These are phyloP conservation scores for Malthinus flaveolus DNA, from an alignment of 2,888 invertebrate genomes.

Conservation along the genomic window DNA sequence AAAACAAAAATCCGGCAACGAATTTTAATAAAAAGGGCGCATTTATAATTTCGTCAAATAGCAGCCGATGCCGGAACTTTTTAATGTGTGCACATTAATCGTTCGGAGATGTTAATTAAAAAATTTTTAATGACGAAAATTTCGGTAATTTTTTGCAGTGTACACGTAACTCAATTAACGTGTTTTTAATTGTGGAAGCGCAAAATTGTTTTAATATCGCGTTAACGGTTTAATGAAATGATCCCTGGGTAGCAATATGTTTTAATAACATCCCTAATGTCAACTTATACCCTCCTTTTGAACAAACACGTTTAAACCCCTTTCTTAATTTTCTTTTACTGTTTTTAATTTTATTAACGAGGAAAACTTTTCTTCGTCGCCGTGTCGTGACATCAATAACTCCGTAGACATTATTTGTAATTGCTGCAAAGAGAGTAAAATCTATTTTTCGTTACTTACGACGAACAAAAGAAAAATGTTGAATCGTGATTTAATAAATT, in stretches of 20 bases:
- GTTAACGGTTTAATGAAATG: constrained; percentile 38
- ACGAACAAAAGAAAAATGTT: constrained; percentile 4
- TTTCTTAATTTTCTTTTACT: constrained; percentile 20
- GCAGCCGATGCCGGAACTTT: not conserved
- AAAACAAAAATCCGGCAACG: too few species aligned
- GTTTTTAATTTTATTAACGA: not conserved
- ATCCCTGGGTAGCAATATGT: constrained; percentile 38
- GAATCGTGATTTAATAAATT: constrained; percentile 25
- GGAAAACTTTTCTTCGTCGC: not conserved
- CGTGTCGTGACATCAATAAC: not conserved
- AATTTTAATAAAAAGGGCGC: not conserved
- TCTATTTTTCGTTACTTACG: not conserved
- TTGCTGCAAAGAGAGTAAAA: too few species aligned
- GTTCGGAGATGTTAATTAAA: constrained; percentile 6
- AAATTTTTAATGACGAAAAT: not conserved
- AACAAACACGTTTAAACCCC: constrained; percentile 21
- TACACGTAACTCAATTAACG: constrained; percentile 39
- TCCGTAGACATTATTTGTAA: too few species aligned
- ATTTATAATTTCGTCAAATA: not conserved
- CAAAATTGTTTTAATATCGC: constrained; percentile 35
- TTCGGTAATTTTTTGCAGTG: constrained; percentile 21
- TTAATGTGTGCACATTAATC: not conserved
- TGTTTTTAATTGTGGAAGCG: constrained; percentile 41
- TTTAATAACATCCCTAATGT: constrained; percentile 39
- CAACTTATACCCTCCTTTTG: constrained; percentile 29